Base-by-base conservation (phyloP, 2,797 vertebrate genomes). In the Mormyrus hasselquistii region DNA sequence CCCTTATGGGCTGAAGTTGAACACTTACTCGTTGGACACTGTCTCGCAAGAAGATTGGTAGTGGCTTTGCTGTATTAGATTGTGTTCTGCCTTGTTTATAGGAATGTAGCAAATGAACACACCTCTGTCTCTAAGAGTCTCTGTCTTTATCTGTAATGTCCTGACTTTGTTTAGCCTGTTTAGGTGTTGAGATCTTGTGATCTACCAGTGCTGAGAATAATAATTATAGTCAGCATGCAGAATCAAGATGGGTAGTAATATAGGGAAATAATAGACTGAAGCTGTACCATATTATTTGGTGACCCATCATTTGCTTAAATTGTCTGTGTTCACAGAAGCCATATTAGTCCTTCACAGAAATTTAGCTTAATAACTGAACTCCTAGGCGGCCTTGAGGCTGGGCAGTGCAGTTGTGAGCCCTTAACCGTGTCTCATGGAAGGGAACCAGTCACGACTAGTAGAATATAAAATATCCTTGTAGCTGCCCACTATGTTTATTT, bases 361-460 rank as follows among this genome's bases (percentile, higher is more conserved):
- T 89, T 49, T 69, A 86, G 47, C 62, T 86, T 86, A 69, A 86
- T 73, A 25, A 89, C 82, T 85, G 47, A 86, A 85, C 83, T n/a
- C 47, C 19, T 47, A 53, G 49, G 62, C 73, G 82, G 83, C 47
- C 57, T 62, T 69, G 83, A 73, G 38, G 47, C 16, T 50, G 47
- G 59, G 59, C 5, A 53, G 47, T 41, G 62, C 29, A 53, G 19
- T 86, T 86, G 83, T 69, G 83, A 49, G 57, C 62, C 19, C 84
- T 89, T 52, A 89, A 73, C 53, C 52, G 29, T 73, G 29, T 47
- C 84, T n/a, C 34, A 41, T 53, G 47, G 83, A 29, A 69, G 84
- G 49, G 62, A 52, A 89, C n/a, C 65, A 50, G 83, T 50, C 83
- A 65, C 25, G 38, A 86, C 34, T n/a, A 44, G 86, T 9, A 69